Evolutionary conservation across 2,797 vertebrate genomes (phyloP), one percentile per base, ranked within the genome.

Genomic region (Pteronotus mesoamericanus): DNA sequence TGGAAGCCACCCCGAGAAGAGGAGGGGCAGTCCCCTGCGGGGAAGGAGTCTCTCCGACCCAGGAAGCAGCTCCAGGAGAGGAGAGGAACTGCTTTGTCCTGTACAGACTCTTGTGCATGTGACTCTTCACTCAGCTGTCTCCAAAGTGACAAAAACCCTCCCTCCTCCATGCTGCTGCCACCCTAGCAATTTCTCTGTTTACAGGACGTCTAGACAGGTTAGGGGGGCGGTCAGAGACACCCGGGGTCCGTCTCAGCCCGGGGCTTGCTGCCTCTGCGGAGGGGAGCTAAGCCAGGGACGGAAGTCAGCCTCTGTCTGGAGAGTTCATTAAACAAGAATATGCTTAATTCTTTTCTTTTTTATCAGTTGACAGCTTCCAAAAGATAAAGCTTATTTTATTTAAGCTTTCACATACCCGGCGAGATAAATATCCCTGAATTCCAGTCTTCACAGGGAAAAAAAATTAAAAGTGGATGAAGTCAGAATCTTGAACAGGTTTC

Each of bases 141-240:
- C 98, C 98, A 98, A 98, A 97, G 98, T 98, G 98, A 98, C 98
- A 98, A 98, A 98, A 98, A 97, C 98, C 98, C 98, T 96, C 97
- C 94, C 44, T 94, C 95, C 97, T 98, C 53, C 95, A 93, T 94
- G 95, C 98, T 95, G 97, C 98, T 61, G 96, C 48, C 83, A 51
- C 57, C 97, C 98, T 95, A 94, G 98, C 98, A 98, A 96, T 97
- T 97, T 98, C 98, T 98, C 98, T 98, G 98, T 98, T 98, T 98
- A 98, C 98, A 98, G 97, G 97, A 97, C 97, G 98, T 99, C 98
- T 98, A 98, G 98, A 98, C 98, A 97, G 98, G 98, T 97, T 98
- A 97, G 98, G 98, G 98, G 97, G 98, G 97, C 3, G 37, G n/a
- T 98, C 98, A 97, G 97, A 82, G 97, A 97, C 96, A 97, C 98